Percentiles rank a stretch among this genome's conserved stretches.
phyloP scores from a whole-genome alignment of 2,888 invertebrate genomes.

The Noctua comes region DNA sequence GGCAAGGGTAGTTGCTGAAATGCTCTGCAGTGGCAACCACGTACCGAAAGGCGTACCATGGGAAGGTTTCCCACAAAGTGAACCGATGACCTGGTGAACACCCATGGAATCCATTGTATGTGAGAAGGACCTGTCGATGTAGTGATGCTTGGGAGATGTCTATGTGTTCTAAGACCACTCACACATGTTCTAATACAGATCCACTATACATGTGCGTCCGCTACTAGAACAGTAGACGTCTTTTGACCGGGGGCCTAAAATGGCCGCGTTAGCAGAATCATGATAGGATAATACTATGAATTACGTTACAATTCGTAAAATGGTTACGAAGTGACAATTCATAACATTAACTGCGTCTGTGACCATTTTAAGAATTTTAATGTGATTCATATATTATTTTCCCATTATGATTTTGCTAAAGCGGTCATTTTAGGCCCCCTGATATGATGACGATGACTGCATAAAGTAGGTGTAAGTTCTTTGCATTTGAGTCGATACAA shows the following conservation, averaged over 20 bases:
- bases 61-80: fast-evolving
- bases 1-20: neutral
- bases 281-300: no score
- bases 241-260: neutral
- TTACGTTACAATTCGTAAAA: no score
- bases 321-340: no score
- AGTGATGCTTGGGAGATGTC: neutral
- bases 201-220: neutral
- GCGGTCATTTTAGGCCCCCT: neutral
- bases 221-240: neutral
- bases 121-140: neutral
- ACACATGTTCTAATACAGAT: neutral
- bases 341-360: no score
- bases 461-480: neutral
- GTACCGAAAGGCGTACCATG: neutral
- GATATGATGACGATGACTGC: neutral
- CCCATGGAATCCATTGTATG: neutral
- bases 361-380: no score
- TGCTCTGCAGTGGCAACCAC: neutral
- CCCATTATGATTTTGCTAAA: no score
- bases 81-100: neutral
- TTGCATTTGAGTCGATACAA: neutral
- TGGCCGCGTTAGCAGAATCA: no score
- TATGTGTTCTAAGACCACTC: neutral
- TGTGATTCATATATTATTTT: no score